Evolutionary conservation across 2,797 vertebrate genomes (phyloP), one percentile per base, ranked within the genome.

Genomic region (Danio aesculapii): DNA sequence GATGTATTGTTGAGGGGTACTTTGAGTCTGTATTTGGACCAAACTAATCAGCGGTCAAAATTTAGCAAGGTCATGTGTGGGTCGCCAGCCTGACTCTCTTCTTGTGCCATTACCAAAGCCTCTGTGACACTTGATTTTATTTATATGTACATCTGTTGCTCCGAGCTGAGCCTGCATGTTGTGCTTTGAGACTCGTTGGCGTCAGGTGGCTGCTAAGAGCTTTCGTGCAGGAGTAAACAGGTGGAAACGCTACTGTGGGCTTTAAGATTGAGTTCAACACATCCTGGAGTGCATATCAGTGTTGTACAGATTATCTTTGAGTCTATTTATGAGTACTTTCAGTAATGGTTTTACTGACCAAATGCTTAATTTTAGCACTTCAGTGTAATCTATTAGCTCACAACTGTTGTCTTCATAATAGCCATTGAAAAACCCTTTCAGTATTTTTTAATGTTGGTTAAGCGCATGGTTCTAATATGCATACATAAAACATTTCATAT

Each of bases 101-200:
- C 84, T 62, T 76, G 52, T 75, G 75, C 79, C 79, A 79, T 81
- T 86, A 75, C 84, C 79, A 83, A 72, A 81, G 82, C 53, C 86
- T 86, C 46, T 82, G n/a, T 71, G 30, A 67, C 66, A 73, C 74
- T 82, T 83, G 86, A 81, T 84, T 86, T 90, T 89, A 89, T 91
- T 92, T 84, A 90, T 85, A 63, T 4, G 5, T 76, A 39, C 69
- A 67, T 85, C 78, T 81, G 77, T 85, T 69, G 49, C 77, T 10
- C 62, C n/a, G 58, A 74, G 66, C 59, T 71, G 81, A 50, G 61
- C 63, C 77, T 73, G 69, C 67, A 67, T 53, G 83, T 74, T 47
- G 67, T 67, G 30, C 53, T 67, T 74, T 70, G 79, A 74, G 63
- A 74, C 69, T 47, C 41, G 44, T 41, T 84, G 77, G 79, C 49